Evolutionary conservation across 2,113 vertebrate species (phyloP).

Genomic region (Abramis brama): DNA sequence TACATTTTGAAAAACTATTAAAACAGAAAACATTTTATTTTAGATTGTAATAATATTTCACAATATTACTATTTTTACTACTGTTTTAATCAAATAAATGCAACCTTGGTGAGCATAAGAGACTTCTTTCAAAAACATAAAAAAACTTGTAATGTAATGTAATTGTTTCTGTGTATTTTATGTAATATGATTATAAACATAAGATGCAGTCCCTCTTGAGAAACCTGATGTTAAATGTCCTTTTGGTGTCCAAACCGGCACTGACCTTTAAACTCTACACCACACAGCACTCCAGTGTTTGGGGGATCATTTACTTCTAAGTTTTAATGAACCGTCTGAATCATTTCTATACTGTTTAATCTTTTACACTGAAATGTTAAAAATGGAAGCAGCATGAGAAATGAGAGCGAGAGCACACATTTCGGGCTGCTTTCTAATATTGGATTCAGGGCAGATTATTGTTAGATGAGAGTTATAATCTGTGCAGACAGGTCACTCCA

Average conservation of each 20-base stretch:
- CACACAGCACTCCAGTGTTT: background rate
- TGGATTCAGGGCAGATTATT: constrained; percentile 39
- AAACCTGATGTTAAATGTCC: no score
- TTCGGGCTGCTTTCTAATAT: constrained; percentile 30
- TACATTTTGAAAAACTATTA: no score
- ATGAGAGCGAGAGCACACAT: constrained; percentile 18
- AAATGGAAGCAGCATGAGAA: constrained; percentile 31
- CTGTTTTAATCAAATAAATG: no score
- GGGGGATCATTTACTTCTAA: constrained; percentile 9
- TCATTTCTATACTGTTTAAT: constrained; percentile 36
- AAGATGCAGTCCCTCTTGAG: no score
- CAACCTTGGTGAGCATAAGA: no score
- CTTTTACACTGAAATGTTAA: constrained; percentile 39
- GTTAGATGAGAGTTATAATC: constrained; percentile 12
- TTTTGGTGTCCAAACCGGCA: background rate
- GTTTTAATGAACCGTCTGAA: constrained; percentile 17
- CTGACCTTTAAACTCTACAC: background rate
- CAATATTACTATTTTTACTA: no score
- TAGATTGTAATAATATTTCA: no score
- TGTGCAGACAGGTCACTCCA: constrained; percentile 20
- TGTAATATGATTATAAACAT: no score
- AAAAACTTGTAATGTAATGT: no score
- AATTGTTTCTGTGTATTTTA: no score
- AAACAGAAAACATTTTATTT: no score
- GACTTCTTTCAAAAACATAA: no score